Conservation (phyloP, 2,888 invertebrate species). For the Chironomus riparius region DNA sequence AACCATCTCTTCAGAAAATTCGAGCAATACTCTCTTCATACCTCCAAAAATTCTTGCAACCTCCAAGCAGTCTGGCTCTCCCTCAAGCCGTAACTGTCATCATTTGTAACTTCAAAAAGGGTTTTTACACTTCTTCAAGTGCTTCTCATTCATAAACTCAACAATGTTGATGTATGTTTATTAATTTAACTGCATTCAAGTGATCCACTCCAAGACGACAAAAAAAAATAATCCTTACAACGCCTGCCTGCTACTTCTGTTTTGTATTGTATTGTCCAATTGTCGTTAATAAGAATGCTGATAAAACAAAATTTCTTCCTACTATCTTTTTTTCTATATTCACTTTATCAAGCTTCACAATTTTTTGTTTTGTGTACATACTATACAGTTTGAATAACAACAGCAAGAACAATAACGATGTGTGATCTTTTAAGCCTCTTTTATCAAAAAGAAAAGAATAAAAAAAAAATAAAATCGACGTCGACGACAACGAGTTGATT, state of each 20-base stretch:
- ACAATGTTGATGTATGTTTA: too few species aligned
- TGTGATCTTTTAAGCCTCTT: neutral
- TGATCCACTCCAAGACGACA: neutral
- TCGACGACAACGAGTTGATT: neutral
- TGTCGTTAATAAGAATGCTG: constrained; percentile 13
- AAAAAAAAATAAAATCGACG: neutral
- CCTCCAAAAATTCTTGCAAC: too few species aligned
- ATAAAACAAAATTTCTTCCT: constrained; percentile 11
- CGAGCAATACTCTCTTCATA: too few species aligned
- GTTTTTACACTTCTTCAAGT: too few species aligned
- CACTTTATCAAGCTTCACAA: neutral
- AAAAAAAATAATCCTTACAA: neutral
- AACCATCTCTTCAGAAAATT: too few species aligned
- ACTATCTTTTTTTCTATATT: neutral
- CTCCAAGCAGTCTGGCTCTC: too few species aligned
- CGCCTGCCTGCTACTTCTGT: neutral
- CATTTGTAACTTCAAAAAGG: too few species aligned
- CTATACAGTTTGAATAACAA: neutral
- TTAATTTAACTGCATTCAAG: too few species aligned
- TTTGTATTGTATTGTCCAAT: neutral
- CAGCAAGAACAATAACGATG: neutral
- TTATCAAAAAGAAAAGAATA: neutral
- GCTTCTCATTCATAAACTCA: too few species aligned
- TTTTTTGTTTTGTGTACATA: neutral
- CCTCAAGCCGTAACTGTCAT: too few species aligned